phyloP scores from a whole-genome alignment of 2,113 vertebrate species.

The Clarias gariepinus region DNA sequence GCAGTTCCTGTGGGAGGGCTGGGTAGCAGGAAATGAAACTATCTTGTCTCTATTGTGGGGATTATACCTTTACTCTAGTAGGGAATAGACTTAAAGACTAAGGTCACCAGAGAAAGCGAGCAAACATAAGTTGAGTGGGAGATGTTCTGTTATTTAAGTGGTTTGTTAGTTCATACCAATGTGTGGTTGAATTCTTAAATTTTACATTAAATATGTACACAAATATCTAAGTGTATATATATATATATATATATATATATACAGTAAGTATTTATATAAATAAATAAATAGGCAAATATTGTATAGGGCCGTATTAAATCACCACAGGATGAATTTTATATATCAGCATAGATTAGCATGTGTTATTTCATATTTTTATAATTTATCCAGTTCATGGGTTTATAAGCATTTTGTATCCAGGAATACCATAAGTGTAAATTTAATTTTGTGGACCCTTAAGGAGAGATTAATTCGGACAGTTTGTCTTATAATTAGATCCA shows the following conservation, averaged over 20 bases:
- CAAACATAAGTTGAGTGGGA: neutral
- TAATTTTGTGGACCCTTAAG: neutral
- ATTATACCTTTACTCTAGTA: neutral
- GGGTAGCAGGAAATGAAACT: conserved; percentile 39
- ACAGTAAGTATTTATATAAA: neutral
- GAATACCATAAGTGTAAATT: neutral
- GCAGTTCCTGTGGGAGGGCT: conserved; percentile 36
- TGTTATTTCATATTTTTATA: neutral
- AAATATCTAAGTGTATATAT: too few species aligned
- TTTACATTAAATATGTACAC: neutral
- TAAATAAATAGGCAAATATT: neutral
- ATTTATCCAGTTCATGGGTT: neutral
- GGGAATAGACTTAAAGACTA: neutral
- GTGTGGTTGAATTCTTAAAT: neutral
- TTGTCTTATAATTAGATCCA: neutral
- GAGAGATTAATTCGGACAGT: neutral
- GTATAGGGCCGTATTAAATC: neutral
- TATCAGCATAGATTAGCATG: too few species aligned
- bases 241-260: too few species aligned
- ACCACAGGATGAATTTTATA: neutral
- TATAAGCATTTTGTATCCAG: neutral
- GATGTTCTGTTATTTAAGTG: neutral
- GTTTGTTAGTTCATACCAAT: neutral
- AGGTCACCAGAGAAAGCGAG: neutral
- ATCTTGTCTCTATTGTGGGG: conserved; percentile 22